These are phyloP conservation scores for Venusia cambrica DNA, from an alignment of 2,888 invertebrate genomes.

Conservation along the genomic window DNA sequence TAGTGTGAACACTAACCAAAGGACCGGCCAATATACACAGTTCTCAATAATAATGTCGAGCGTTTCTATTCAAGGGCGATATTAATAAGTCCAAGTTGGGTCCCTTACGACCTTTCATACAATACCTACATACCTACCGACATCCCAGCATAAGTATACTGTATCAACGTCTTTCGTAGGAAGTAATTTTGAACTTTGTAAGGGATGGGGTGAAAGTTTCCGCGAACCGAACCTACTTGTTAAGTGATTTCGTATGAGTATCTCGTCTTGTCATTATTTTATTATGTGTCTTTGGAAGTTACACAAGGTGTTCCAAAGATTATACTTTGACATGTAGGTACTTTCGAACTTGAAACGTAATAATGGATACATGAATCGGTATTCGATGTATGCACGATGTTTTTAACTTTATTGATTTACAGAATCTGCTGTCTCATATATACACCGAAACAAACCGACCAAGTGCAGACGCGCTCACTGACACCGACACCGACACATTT, in stretches of 20 bases:
- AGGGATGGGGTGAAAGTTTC: constrained; percentile 18
- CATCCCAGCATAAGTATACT: no score
- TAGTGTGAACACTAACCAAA: constrained; percentile 29
- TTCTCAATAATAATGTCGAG: constrained; percentile 45
- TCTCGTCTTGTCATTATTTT: constrained; percentile 16
- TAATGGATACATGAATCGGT: no score
- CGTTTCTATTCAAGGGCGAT: constrained; percentile 47
- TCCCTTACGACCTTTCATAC: constrained; percentile 28
- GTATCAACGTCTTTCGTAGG: constrained; percentile 18
- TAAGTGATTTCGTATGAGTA: constrained; percentile 18
- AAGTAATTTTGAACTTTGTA: constrained; percentile 22
- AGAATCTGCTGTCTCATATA: no score
- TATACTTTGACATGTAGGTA: no score
- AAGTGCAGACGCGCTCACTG: no score
- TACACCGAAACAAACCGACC: no score
- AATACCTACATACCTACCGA: constrained; percentile 11
- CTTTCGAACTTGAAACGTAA: no score
- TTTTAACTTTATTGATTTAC: no score
- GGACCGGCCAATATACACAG: constrained; percentile 35
- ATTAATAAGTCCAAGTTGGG: constrained; percentile 43
- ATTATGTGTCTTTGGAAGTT: constrained; percentile 12
- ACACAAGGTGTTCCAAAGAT: constrained; percentile 5
- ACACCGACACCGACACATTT: no score
- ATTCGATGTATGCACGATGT: no score
- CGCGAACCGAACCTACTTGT: constrained; percentile 5